Evolutionary conservation across 1,140 invertebrate genomes (phyloP), one percentile per base, ranked within the genome.

Genomic region (Hycleus cichorii): DNA sequence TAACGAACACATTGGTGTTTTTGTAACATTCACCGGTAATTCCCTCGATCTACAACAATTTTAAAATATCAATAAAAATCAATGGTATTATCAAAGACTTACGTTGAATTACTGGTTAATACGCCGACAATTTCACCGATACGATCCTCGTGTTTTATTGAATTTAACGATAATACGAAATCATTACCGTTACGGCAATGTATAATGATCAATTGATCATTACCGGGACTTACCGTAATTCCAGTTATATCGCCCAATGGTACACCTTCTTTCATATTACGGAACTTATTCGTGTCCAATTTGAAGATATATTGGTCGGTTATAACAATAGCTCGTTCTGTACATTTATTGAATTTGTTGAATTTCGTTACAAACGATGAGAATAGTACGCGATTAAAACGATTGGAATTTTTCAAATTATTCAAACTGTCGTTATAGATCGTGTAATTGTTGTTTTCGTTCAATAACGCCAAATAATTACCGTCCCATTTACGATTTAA

Each of bases 291-390:
- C 25, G 78, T 80, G 62, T 98, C 93, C 60, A 98, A 76, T 74
- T 98, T 98, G 73, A 91, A 95, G 59, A 98, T 85, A 25, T 80
- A 81, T 5, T 83, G 80, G 64, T 97, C 93, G 0, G 95, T 97
- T 43, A 98, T 77, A 7, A 97, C 78, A 47, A 98, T 73, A 3
- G 90, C 91, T 47, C 95, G 80, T 68, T 96, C 91, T 0, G 92
- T 87, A 73, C 85, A 81, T 76, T 97, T 97, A 74, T 93, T 93
- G 74, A 87, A 87, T 47, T 78, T 76, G 70, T 85, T 85, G 70
- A 84, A 83, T 68, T 85, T 85, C 67, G 80, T 80, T 2, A 80
- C 74, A 51, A 78, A 79, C 49, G 81, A 80, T 25, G 83, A 84
- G 74, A 85, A 84, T 47, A 83, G 65, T 42, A 87, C 80, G 38